Evolutionary conservation across 64 coral and sea anemone genomes (phyloP).

Genomic region (Hydrozoanthus tunicans): DNA sequence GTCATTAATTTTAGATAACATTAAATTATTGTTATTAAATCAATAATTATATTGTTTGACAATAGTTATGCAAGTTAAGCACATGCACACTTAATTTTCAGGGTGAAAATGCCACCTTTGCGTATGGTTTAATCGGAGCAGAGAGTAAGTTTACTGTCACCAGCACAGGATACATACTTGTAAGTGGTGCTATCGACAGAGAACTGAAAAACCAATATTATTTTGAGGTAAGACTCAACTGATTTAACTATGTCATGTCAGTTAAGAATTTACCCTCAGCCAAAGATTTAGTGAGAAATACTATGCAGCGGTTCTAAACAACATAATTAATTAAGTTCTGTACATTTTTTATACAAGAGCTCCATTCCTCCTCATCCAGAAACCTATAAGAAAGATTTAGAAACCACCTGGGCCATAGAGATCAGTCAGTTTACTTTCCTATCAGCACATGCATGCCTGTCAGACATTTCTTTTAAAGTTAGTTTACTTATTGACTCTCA

Average conservation of each 20-base stretch:
- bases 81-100: constrained; percentile 10
- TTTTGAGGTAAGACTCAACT: constrained; percentile 68
- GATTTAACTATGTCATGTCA: neutral
- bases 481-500: too few species aligned
- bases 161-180: constrained; percentile 70
- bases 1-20: neutral
- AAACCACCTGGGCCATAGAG: too few species aligned
- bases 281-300: too few species aligned
- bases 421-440: too few species aligned
- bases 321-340: too few species aligned
- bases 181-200: constrained; percentile 84
- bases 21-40: neutral
- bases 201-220: constrained; percentile 71
- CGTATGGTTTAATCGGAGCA: constrained; percentile 77
- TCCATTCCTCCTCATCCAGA: too few species aligned
- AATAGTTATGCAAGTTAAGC: neutral
- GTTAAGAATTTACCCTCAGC: too few species aligned
- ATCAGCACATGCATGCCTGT: too few species aligned
- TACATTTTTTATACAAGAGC: too few species aligned
- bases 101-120: constrained; percentile 83
- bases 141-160: constrained; percentile 81
- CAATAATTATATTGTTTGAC: neutral
- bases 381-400: too few species aligned
- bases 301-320: too few species aligned
- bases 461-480: too few species aligned